Conservation (phyloP, 2,797 vertebrate genomes). For the Tolypeutes matacus region DNA sequence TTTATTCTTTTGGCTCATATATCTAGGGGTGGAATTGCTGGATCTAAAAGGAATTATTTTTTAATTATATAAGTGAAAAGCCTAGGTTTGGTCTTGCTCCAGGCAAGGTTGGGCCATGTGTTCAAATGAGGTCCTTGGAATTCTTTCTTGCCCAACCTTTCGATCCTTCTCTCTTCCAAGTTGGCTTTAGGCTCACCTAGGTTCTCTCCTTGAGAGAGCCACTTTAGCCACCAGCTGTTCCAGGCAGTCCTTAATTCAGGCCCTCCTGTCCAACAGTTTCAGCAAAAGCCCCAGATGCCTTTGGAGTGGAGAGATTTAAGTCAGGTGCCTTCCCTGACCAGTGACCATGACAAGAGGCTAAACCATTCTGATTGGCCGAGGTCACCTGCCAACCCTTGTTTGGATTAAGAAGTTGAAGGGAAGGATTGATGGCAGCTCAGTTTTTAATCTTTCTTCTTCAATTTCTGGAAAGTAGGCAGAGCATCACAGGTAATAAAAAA, state of each 20-base stretch:
- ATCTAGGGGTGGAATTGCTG: no score
- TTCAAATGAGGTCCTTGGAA: neutral
- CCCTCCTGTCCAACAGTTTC: neutral
- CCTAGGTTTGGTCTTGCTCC: neutral
- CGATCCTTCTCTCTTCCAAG: neutral
- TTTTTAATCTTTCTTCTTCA: neutral
- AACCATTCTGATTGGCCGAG: neutral
- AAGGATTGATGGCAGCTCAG: neutral
- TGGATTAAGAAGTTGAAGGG: neutral
- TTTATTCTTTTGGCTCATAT: no score
- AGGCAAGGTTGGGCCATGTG: neutral
- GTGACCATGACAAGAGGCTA: neutral
- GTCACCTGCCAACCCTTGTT: neutral
- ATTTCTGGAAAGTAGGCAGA: neutral
- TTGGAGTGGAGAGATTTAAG: neutral
- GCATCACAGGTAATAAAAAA: neutral
- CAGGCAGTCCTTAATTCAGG: neutral
- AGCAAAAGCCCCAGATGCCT: neutral
- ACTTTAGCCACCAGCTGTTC: neutral
- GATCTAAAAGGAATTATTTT: no score
- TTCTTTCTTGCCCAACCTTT: neutral
- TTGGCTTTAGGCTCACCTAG: neutral
- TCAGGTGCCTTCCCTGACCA: neutral
- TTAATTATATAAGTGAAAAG: slow-evolving; percentile 25
- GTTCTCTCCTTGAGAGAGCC: neutral